A percentile compares a stretch with the other conserved stretches of the same genome.
Evolutionary conservation across 2,113 vertebrate species (phyloP).

Genomic region (Zapus hudsonius): DNA sequence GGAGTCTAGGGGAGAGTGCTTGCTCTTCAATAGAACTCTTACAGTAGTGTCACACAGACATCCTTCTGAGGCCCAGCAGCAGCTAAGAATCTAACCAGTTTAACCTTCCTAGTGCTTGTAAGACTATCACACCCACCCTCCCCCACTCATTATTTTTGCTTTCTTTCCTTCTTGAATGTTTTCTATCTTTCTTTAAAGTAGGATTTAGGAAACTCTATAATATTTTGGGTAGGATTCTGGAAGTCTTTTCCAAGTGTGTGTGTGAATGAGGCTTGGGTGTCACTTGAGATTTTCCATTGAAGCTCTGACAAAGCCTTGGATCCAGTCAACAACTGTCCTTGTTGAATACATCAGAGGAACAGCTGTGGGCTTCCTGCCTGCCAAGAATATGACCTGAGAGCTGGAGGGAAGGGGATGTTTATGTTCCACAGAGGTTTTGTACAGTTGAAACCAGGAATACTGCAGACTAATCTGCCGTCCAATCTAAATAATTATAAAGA

Average conservation of each 20-base stretch:
- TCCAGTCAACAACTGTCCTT: background rate
- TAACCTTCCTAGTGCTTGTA: background rate
- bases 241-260: background rate
- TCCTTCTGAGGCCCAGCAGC: background rate
- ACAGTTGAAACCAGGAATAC: constrained; percentile 30
- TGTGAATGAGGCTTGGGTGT: constrained; percentile 1
- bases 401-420: constrained; percentile 8
- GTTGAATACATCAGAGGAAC: background rate
- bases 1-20: background rate
- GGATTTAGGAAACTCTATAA: background rate
- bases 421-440: background rate
- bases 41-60: background rate
- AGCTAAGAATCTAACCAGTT: background rate
- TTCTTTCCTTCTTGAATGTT: background rate
- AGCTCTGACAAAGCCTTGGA: constrained; percentile 13
- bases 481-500: constrained; percentile 39
- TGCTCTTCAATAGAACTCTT: background rate
- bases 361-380: background rate
- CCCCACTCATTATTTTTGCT: background rate
- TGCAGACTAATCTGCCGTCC: background rate
- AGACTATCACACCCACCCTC: background rate
- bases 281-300: background rate
- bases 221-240: background rate
- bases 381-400: background rate
- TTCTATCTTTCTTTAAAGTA: background rate